A percentile compares a stretch with the other conserved stretches of the same genome.
These are phyloP conservation scores for Porites evermanni DNA, from an alignment of 92 coral and sea anemone species.

Conservation along the genomic window DNA sequence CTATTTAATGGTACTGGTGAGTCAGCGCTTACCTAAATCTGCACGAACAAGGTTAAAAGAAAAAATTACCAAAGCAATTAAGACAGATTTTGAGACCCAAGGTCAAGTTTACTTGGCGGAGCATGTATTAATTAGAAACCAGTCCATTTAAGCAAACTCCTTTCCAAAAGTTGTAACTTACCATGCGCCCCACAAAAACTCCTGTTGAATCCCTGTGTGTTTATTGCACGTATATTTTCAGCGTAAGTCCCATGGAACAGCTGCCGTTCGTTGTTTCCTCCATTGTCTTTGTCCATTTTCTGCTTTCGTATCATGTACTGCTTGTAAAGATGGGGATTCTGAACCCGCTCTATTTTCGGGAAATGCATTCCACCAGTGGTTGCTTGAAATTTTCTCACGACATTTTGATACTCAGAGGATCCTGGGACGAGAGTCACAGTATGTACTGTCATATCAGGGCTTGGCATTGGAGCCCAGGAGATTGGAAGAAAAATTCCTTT, in stretches of 20 bases:
- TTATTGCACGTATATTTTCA: constrained; percentile 59
- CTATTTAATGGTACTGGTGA: no score
- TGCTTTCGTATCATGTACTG: constrained; percentile 66
- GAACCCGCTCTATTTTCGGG: constrained; percentile 71
- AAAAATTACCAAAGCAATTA: no score
- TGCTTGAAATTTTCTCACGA: constrained; percentile 30
- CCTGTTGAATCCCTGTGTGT: constrained; percentile 76
- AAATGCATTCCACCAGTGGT: constrained; percentile 57
- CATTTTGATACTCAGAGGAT: constrained; percentile 65
- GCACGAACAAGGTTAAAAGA: no score
- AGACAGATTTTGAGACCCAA: no score
- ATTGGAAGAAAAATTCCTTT: constrained; percentile 37
- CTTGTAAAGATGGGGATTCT: constrained; percentile 75
- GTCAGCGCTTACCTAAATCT: no score
- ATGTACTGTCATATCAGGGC: background rate
- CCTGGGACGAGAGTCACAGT: constrained; percentile 22
- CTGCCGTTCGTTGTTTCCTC: constrained; percentile 72
- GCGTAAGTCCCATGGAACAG: constrained; percentile 83
- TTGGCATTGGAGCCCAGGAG: constrained; percentile 54
- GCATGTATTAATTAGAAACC: no score
- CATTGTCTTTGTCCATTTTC: constrained; percentile 75
- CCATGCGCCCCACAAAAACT: constrained; percentile 42
- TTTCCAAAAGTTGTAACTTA: background rate
- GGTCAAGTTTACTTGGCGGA: no score
- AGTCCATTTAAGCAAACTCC: no score